Base-by-base conservation (phyloP, 2,888 invertebrate species). In the Myathropa florea region DNA sequence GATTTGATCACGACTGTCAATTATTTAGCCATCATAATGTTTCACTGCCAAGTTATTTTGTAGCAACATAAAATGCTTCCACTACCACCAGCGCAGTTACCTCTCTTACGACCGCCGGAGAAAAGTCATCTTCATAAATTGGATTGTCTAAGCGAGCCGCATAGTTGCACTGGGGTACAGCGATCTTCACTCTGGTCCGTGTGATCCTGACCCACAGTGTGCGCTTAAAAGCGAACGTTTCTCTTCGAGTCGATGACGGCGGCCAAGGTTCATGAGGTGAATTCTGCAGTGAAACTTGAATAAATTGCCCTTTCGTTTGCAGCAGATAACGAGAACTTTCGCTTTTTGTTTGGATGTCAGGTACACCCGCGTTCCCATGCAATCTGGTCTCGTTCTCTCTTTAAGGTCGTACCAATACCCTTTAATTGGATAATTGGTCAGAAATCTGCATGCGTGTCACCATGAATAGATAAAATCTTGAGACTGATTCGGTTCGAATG, bases 101-200 rank as follows among this genome's bases (percentile, higher is more conserved):
- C n/a, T 12, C 28, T 23, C 53, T 24, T 30, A 77, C 64, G 24
- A 24, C 55, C 12, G 78, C 71, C 79, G 78, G 67, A 79, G 57
- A 70, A 79, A 86, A 86, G 83, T 79, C 86, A 79, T 86, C 79
- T 83, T 86, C 86, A 86, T 86, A 86, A 86, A 86, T 86, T 79
- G 71, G 77, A 18, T 46, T 46, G 46, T 77, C 61, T 81, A 75
- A 64, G 70, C 65, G 53, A 67, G 72, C 72, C 68, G 39, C 63
- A 61, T 59, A 68, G 70, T 65, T 71, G 73, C 57, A 36, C 63
- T 77, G 28, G 65, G 85, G 73, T 83, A 82, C 82, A 82, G 82
- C 78, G 82, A 82, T 86, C 85, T 33, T 68, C 61, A 46, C 72
- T 63, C 59, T 75, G 61, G 46, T 46, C 46, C 46, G 46, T 46